Conservation (phyloP, 2,113 vertebrate genomes). For the Ardeotis arabs region DNA sequence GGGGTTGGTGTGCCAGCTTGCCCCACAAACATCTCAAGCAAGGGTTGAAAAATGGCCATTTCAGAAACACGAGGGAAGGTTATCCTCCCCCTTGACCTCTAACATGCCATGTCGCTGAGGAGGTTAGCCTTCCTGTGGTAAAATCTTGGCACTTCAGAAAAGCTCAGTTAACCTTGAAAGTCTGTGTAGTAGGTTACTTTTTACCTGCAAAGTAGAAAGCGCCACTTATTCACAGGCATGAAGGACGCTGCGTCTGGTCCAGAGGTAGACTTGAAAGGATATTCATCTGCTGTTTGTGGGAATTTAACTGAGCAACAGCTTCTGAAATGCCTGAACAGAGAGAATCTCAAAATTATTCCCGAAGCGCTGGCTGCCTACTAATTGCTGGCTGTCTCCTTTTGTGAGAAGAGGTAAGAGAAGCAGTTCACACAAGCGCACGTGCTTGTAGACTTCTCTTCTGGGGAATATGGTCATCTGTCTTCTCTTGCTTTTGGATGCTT, state of each 20-base stretch:
- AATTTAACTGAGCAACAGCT: neutral
- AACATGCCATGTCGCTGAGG: fast-evolving
- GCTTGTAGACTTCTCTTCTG: neutral
- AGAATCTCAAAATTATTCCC: neutral
- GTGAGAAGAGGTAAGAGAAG: neutral
- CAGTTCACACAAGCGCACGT: neutral
- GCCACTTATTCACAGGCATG: neutral
- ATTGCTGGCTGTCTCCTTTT: neutral
- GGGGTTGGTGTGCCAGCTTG: neutral
- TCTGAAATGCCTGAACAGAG: neutral
- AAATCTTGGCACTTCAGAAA: neutral
- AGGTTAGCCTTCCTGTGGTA: neutral
- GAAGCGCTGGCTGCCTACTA: neutral
- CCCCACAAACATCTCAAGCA: neutral
- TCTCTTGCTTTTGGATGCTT: neutral
- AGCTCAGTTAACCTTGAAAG: neutral
- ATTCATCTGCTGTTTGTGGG: neutral
- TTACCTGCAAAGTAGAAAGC: neutral
- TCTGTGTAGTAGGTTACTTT: neutral
- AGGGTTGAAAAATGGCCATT: neutral
- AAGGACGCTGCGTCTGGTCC: neutral
- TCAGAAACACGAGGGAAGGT: neutral
- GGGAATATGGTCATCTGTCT: neutral
- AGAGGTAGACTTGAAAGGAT: constrained; percentile 15
- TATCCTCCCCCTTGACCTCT: neutral